Evolutionary conservation across 1,140 invertebrate genomes (phyloP), one percentile per base, ranked within the genome.

Genomic region (Heliconius himera): DNA sequence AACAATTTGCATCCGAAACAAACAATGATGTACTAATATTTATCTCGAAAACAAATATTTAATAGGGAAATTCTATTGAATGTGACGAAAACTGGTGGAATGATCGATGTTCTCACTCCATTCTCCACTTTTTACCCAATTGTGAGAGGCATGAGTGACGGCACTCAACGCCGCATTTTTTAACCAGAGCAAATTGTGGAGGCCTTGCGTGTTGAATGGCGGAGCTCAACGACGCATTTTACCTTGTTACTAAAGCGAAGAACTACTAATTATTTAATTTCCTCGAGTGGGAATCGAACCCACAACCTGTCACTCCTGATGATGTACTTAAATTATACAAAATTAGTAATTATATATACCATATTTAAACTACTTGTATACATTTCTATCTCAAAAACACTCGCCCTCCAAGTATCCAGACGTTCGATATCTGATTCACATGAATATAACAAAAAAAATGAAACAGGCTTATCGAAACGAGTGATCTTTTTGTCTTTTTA

Each of bases 1-100:
- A 89, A 88, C 81, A 77, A 66, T 83, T 85, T 83, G 81, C 41
- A 77, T 84, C 66, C 60, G 76, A 80, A 71, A 84, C 70, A 54
- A 72, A 76, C 73, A 71, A 76, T 74, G 60, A 66, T 66, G 9
- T 11, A 66, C 22, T 29, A 66, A 29, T 66, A 66, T 66, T 66
- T 66, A 22, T 29, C 26, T 22, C 3, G 1, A 16, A 66, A 66
- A 66, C 26, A 66, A 66, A 22, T 26, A 16, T 26, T 66, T 66
- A 26, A 66, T 66, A 66, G 13, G 60, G 16, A 66, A 66, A 66
- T 66, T 66, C 2, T 66, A 13, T 66, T 13, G 26, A 16, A 29
- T 18, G 9, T 66, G 54, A 22, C 0, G 54, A 22, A 56, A 22
- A 56, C n/a, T 22, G 16, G 16, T 8, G 16, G n/a, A 29, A 22